phyloP scores from a whole-genome alignment of 1,140 invertebrate genomes.

The Drosophila bocqueti region DNA sequence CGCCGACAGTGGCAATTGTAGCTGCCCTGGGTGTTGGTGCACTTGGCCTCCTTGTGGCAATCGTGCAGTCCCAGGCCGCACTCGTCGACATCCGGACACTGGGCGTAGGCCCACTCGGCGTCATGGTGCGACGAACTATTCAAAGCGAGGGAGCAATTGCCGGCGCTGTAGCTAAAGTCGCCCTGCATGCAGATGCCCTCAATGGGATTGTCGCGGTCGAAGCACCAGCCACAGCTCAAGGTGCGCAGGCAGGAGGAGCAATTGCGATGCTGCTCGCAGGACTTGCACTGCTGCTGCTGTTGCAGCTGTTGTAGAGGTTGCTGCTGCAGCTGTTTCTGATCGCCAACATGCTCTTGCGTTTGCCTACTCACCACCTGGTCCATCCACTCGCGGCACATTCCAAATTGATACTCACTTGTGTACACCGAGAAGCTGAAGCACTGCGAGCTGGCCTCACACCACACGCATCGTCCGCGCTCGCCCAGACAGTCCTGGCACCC shows the following conservation, averaged over 20 bases:
- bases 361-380: slow-evolving; percentile 89
- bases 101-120: slow-evolving; percentile 94
- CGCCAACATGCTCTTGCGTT: slow-evolving; percentile 65
- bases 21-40: slow-evolving; percentile 96
- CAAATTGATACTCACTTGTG: slow-evolving; percentile 96
- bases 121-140: slow-evolving; percentile 87
- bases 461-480: slow-evolving; percentile 94
- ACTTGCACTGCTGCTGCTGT: slow-evolving; percentile 90
- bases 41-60: slow-evolving; percentile 95
- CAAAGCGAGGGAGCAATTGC: slow-evolving; percentile 87
- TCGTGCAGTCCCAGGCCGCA: slow-evolving; percentile 94
- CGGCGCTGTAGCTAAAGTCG: slow-evolving; percentile 91
- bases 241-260: slow-evolving; percentile 93
- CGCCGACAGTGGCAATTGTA: slow-evolving; percentile 94
- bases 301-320: slow-evolving; percentile 53
- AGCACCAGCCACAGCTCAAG: slow-evolving; percentile 97
- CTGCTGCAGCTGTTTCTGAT: slow-evolving; percentile 3
- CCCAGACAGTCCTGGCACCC: slow-evolving; percentile 94
- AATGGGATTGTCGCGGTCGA: slow-evolving; percentile 94
- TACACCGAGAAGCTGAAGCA: slow-evolving; percentile 98
- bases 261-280: slow-evolving; percentile 91
- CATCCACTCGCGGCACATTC: slow-evolving; percentile 96
- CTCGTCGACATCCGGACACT: slow-evolving; percentile 97
- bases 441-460: slow-evolving; percentile 96
- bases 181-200: slow-evolving; percentile 92